These are phyloP conservation scores for Dysidea cf. avara DNA, from an alignment of 37 sponge, comb jelly and placozoan genomes.

Conservation along the genomic window DNA sequence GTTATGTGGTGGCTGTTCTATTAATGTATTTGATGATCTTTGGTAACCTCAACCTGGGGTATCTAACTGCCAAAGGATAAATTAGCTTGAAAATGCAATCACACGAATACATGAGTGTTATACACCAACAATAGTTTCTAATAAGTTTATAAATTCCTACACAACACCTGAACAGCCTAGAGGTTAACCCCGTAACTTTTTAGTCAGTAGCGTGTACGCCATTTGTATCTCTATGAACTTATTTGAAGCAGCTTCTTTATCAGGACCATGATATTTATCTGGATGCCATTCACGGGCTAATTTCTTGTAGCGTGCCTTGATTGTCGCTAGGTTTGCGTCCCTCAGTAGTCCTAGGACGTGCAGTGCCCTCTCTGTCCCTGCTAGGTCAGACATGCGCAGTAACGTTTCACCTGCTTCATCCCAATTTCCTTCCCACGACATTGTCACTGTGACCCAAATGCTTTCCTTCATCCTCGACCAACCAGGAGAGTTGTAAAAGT, in stretches of 20 bases:
- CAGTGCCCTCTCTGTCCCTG: conserved; percentile 25
- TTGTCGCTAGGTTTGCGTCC: conserved; percentile 18
- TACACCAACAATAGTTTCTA: no score
- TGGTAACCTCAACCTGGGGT: no score
- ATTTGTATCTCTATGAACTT: conserved; percentile 32
- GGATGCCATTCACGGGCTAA: conserved; percentile 15
- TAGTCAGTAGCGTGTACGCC: conserved; percentile 18
- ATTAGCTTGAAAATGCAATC: no score
- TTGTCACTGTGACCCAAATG: no score
- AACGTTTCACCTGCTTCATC: background rate
- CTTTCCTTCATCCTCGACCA: conserved; percentile 54
- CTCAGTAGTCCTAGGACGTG: background rate
- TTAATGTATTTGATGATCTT: no score
- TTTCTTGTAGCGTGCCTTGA: conserved; percentile 20
- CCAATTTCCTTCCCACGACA: no score
- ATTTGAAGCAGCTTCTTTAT: background rate
- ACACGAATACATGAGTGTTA: no score
- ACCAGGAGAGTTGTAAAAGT: conserved; percentile 70
- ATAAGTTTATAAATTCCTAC: no score
- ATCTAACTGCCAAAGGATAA: no score
- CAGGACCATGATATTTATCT: background rate
- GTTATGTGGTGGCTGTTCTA: no score
- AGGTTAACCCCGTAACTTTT: background rate
- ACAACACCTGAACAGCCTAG: no score
- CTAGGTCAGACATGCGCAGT: background rate